Percentiles rank a stretch among this genome's conserved stretches.
These are phyloP conservation scores for Cuculus canorus DNA, from an alignment of 2,797 vertebrate species.

Conservation along the genomic window DNA sequence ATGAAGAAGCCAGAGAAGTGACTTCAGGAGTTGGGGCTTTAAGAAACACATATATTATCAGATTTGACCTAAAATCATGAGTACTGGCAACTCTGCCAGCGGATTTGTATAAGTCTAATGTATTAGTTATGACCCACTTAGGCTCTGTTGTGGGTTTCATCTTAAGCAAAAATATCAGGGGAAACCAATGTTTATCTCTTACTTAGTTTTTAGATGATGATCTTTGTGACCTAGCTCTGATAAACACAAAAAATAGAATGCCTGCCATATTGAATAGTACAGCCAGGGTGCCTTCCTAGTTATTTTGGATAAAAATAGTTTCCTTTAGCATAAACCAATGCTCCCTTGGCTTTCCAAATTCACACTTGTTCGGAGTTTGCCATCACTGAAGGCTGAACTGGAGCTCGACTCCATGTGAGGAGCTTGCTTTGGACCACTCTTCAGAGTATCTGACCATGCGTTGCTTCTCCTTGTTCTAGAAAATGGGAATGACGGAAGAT, in stretches of 20 bases:
- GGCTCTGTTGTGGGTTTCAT: neutral
- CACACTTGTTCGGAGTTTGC: neutral
- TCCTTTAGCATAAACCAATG: neutral
- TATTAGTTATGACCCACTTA: neutral
- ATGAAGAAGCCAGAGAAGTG: neutral
- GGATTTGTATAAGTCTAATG: neutral
- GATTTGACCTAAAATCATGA: neutral
- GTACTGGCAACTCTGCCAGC: neutral
- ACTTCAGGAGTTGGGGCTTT: neutral
- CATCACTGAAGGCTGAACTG: neutral
- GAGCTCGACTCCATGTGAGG: neutral
- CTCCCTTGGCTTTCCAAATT: neutral
- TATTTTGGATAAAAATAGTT: neutral
- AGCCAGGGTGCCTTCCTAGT: neutral
- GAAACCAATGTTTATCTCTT: neutral
- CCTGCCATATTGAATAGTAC: neutral
- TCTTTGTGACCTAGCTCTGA: neutral
- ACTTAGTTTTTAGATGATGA: neutral
- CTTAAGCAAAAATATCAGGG: neutral
- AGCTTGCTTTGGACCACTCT: neutral
- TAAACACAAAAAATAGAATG: neutral
- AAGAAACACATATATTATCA: neutral
- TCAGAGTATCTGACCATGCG: neutral
- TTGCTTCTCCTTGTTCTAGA: conserved; percentile 74
- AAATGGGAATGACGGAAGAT: conserved; percentile 98